These are phyloP conservation scores for Vidua macroura DNA, from an alignment of 2,113 vertebrate species.

Conservation along the genomic window DNA sequence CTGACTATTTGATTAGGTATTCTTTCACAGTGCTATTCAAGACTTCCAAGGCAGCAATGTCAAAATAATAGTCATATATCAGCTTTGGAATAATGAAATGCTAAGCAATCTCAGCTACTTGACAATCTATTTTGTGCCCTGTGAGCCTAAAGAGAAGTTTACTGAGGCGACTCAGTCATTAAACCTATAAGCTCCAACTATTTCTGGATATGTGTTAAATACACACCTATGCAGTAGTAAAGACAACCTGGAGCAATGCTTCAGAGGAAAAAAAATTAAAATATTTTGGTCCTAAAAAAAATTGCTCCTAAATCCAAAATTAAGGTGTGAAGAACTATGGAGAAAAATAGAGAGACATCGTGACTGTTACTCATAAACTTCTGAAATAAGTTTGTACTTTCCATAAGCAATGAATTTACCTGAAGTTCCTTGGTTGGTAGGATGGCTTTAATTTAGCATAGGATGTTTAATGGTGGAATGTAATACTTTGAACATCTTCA, in stretches of 20 bases:
- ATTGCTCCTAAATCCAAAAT: neutral
- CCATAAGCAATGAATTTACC: neutral
- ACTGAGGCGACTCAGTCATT: neutral
- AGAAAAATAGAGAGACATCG: neutral
- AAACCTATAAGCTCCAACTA: neutral
- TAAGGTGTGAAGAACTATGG: neutral
- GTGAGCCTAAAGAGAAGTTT: neutral
- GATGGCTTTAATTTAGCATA: neutral
- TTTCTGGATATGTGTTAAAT: neutral
- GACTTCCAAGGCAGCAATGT: conserved; percentile 2
- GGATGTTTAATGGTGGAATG: neutral
- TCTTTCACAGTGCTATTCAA: neutral
- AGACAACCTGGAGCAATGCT: neutral
- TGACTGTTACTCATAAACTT: neutral
- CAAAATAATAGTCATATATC: conserved; percentile 44
- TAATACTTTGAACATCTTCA: neutral
- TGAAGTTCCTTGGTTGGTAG: neutral
- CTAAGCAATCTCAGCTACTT: neutral
- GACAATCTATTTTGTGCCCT: neutral
- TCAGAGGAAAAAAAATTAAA: neutral
- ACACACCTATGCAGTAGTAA: neutral
- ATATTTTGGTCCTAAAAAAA: neutral
- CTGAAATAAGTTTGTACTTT: neutral
- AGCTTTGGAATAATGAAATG: neutral
- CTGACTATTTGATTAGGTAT: conserved; percentile 7